A percentile compares a stretch with the other conserved stretches of the same genome.
Evolutionary conservation across 2,113 vertebrate genomes (phyloP).

Genomic region (Phalacrocorax brasilianus): DNA sequence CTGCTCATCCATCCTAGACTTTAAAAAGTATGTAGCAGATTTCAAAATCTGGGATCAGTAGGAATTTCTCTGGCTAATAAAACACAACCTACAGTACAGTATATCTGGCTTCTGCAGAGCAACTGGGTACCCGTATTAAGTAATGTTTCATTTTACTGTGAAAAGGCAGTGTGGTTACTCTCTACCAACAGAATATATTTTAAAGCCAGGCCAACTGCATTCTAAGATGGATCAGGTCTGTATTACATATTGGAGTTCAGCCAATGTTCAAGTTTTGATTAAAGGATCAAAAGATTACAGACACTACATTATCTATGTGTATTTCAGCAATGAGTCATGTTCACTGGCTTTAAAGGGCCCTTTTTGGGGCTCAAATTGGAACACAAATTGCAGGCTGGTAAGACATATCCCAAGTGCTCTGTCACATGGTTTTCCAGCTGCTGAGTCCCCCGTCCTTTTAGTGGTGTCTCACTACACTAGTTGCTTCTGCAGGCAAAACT

Average conservation of each 20-base stretch:
- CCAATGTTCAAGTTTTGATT: not conserved
- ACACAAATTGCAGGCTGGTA: not conserved
- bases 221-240: not conserved
- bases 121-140: not conserved
- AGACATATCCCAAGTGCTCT: not conserved
- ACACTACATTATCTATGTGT: not conserved
- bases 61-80: not conserved
- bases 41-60: not conserved
- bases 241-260: not conserved
- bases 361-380: not conserved
- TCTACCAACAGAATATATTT: not conserved
- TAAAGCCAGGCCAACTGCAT: not conserved
- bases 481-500: not conserved
- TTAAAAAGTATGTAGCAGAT: not conserved
- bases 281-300: constrained; percentile 1
- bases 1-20: not conserved
- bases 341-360: not conserved
- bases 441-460: not conserved
- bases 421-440: not conserved
- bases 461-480: not conserved
- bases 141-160: not conserved
- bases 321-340: not conserved
- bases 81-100: not conserved
- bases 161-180: not conserved
- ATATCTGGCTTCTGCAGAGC: not conserved